Conservation (phyloP, 2,113 vertebrate genomes). For the Cettia cetti region DNA sequence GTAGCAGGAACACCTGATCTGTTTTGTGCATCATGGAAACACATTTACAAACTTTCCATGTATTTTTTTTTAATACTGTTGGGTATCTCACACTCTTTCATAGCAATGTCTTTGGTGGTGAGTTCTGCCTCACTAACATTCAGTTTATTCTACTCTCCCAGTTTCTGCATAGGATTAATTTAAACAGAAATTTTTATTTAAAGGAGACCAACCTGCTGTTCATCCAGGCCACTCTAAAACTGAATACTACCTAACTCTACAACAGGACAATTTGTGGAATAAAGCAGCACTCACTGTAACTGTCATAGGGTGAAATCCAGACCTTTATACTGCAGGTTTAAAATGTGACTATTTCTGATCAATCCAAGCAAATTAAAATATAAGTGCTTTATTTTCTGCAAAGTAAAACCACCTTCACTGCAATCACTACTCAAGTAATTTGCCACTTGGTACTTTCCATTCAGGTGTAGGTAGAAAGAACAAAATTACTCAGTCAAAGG, state of each 20-base stretch:
- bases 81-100: neutral
- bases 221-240: neutral
- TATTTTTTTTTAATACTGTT: neutral
- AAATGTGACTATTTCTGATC: constrained; percentile 7
- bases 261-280: neutral
- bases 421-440: constrained; percentile 10
- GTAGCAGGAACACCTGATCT: neutral
- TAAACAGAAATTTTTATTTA: constrained; percentile 18
- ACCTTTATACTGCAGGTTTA: neutral
- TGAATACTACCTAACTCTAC: neutral
- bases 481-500: constrained; percentile 44
- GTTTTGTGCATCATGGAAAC: neutral
- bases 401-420: constrained; percentile 27
- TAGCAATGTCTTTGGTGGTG: neutral
- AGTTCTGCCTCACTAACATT: neutral
- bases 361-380: constrained; percentile 27
- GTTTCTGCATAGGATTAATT: neutral
- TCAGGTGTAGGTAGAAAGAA: constrained; percentile 36
- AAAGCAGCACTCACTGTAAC: neutral
- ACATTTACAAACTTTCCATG: neutral
- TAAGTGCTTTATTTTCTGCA: constrained; percentile 43
- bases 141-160: neutral
- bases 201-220: neutral
- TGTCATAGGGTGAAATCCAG: neutral
- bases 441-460: constrained; percentile 2